Evolutionary conservation across 2,797 vertebrate genomes (phyloP).

Genomic region (Petrocephalus sullivani): DNA sequence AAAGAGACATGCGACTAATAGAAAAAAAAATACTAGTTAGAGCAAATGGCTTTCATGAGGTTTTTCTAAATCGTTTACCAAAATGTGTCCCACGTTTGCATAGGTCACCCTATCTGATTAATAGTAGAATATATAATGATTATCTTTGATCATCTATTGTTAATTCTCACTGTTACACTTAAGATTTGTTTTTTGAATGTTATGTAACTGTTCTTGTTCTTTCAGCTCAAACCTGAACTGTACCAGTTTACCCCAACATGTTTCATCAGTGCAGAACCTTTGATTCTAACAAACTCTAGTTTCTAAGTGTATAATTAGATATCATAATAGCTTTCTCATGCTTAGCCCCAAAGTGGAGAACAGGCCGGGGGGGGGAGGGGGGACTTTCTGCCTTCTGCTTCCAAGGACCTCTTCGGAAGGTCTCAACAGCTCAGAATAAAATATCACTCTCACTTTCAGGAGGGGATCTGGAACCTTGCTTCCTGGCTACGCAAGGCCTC

Average conservation of each 20-base stretch:
- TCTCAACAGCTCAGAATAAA: not conserved
- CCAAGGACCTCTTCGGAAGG: not conserved
- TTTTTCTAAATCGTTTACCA: too few relatives aligned
- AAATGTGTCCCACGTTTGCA: too few relatives aligned
- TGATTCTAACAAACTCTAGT: not conserved
- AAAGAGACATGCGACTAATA: too few relatives aligned
- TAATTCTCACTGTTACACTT: not conserved
- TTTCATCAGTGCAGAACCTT: not conserved
- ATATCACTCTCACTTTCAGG: not conserved
- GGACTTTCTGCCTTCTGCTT: not conserved
- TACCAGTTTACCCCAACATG: not conserved
- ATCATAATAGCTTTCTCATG: not conserved
- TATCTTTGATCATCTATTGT: not conserved
- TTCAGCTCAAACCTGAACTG: not conserved
- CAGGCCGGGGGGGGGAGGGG: not conserved
- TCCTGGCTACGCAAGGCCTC: not conserved
- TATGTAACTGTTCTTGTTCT: not conserved
- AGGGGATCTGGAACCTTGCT: not conserved
- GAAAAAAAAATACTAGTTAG: too few relatives aligned
- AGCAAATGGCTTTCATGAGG: too few relatives aligned
- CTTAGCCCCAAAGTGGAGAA: not conserved
- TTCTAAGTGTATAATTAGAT: not conserved
- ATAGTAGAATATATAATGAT: not conserved
- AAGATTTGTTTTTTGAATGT: not conserved
- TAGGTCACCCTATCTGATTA: not conserved